Conservation (phyloP, 2,888 invertebrate genomes). For the Galerucella calmariensis region DNA sequence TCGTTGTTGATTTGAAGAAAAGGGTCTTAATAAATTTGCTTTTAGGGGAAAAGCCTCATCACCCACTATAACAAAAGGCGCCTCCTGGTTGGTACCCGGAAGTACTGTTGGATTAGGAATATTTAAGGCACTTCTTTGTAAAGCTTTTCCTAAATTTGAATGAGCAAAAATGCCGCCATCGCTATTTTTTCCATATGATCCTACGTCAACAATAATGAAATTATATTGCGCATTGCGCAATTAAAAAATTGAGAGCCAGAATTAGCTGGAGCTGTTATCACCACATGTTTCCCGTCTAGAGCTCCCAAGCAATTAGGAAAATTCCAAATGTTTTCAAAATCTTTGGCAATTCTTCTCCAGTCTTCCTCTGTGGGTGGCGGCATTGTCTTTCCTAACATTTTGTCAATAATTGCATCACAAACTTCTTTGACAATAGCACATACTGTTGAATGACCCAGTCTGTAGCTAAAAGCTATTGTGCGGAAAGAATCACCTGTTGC, state of each 20-base stretch:
- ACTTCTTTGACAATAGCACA: slow-evolving; percentile 26
- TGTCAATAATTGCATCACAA: slow-evolving; percentile 31
- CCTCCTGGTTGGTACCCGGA: background rate
- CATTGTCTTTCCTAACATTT: slow-evolving; percentile 10
- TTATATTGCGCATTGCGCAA: slow-evolving; percentile 31
- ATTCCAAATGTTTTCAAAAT: slow-evolving; percentile 11
- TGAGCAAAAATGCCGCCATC: slow-evolving; percentile 40
- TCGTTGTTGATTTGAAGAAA: slow-evolving; percentile 13
- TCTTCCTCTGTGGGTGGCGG: slow-evolving; percentile 10
- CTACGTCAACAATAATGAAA: slow-evolving; percentile 31
- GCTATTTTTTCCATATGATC: slow-evolving; percentile 28
- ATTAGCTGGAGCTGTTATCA: slow-evolving; percentile 8
- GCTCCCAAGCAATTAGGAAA: slow-evolving; percentile 14
- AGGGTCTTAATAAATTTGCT: slow-evolving; percentile 10
- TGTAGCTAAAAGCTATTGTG: slow-evolving; percentile 26
- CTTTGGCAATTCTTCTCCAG: slow-evolving; percentile 9
- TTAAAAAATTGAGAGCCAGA: slow-evolving; percentile 19
- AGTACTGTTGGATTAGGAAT: too few species aligned
- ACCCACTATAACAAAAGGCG: slow-evolving; percentile 2
- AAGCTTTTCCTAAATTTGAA: slow-evolving; percentile 28
- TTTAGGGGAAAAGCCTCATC: slow-evolving; percentile 15
- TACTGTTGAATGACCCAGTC: slow-evolving; percentile 33
- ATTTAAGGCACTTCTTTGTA: slow-evolving; percentile 20
- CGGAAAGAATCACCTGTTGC: slow-evolving; percentile 24
- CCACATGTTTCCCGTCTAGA: slow-evolving; percentile 12